phyloP scores from a whole-genome alignment of 2,888 invertebrate genomes.

The Drosophila phalerata region DNA sequence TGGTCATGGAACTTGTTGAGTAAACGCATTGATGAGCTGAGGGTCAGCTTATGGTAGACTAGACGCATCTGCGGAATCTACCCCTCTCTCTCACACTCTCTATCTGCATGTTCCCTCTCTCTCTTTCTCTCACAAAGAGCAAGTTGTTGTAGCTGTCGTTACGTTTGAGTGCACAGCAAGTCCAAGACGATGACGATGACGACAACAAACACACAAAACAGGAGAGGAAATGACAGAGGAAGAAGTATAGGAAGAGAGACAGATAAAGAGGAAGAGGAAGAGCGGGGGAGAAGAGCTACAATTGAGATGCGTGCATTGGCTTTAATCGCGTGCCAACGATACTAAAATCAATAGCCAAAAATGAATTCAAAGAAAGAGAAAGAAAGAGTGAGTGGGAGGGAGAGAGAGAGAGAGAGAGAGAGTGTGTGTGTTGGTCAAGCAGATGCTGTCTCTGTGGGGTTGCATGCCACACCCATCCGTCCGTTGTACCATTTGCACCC shows the following conservation, averaged over 20 bases:
- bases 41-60: slow-evolving; percentile 13
- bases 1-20: slow-evolving; percentile 6
- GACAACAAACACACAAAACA: slow-evolving; percentile 10
- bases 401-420: neutral
- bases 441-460: slow-evolving; percentile 56
- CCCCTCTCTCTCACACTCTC: neutral
- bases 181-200: slow-evolving; percentile 34
- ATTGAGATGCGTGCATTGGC: slow-evolving; percentile 55
- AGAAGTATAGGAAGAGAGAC: neutral
- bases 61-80: slow-evolving; percentile 12
- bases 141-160: slow-evolving; percentile 27
- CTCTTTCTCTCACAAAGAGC: neutral
- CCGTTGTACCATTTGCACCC: neutral
- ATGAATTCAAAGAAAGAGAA: slow-evolving; percentile 19
- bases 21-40: slow-evolving; percentile 8
- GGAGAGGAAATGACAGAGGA: slow-evolving; percentile 7
- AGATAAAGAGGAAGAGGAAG: neutral
- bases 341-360: slow-evolving; percentile 72
- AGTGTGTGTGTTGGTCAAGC: slow-evolving; percentile 20
- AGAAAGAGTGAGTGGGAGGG: too few relatives aligned
- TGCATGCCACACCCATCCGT: slow-evolving; percentile 61
- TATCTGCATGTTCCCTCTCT: neutral
- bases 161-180: slow-evolving; percentile 47
- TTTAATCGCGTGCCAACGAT: slow-evolving; percentile 64
- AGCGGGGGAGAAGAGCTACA: neutral